A percentile compares a stretch with the other conserved stretches of the same genome.
These are phyloP conservation scores for Oxyteleia sp. DNA, from an alignment of 2,888 invertebrate species.

Conservation along the genomic window DNA sequence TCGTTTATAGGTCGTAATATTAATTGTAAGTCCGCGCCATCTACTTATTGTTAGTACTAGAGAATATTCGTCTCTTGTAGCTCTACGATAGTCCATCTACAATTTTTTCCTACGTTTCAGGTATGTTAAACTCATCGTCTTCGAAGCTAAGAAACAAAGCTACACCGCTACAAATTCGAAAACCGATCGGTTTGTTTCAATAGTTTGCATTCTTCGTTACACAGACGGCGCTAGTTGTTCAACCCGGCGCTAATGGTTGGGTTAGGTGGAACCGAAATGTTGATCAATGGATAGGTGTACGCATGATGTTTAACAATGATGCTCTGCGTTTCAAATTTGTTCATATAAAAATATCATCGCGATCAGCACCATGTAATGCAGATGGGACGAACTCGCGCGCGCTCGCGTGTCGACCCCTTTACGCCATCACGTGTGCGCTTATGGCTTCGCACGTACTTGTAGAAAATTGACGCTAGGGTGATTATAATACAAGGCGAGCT, in stretches of 20 bases:
- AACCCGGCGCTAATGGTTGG: slow-evolving; percentile 10
- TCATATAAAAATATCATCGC: slow-evolving; percentile 68
- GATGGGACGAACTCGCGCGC: slow-evolving; percentile 57
- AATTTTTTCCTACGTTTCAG: not conserved
- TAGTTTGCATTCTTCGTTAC: not conserved
- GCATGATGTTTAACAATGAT: slow-evolving; percentile 45
- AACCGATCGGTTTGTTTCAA: slow-evolving; percentile 17
- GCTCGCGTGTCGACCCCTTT: slow-evolving; percentile 69
- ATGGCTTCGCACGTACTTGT: slow-evolving; percentile 80
- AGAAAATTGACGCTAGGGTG: slow-evolving; percentile 87
- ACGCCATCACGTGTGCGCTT: slow-evolving; percentile 75
- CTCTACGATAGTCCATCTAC: not conserved
- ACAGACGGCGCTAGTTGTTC: slow-evolving; percentile 35
- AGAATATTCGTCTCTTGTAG: not conserved
- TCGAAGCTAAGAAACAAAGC: slow-evolving; percentile 7
- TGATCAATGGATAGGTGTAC: slow-evolving; percentile 9
- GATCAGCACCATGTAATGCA: slow-evolving; percentile 59
- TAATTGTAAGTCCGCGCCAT: slow-evolving; percentile 18
- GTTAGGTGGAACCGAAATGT: not conserved
- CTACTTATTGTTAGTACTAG: slow-evolving; percentile 34
- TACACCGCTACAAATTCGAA: slow-evolving; percentile 20
- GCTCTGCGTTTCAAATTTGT: slow-evolving; percentile 61
- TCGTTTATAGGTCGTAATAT: not conserved
- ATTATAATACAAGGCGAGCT: slow-evolving; percentile 85
- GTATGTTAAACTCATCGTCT: slow-evolving; percentile 26